Base-by-base conservation (phyloP, 2,113 vertebrate genomes). In the Eurypyga helias region DNA sequence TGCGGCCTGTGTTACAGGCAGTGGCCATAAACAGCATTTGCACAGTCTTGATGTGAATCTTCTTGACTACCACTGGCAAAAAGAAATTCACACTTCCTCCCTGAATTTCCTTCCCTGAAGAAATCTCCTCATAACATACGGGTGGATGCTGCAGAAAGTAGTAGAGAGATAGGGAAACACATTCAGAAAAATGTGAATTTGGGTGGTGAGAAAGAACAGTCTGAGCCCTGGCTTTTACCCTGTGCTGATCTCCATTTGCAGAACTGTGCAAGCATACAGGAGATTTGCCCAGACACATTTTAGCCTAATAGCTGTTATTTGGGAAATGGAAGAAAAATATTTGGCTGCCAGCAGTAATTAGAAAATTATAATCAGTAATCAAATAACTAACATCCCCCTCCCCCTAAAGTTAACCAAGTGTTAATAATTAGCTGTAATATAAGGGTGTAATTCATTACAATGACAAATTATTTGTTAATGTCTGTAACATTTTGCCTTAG, bases 321-420 rank as follows among this genome's bases (percentile, higher is more conserved):
- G 34, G 41, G 43, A 95, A 92, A 83, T 58, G 49, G 76, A 95
- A 95, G 81, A 92, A 93, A 94, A 95, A 70, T 94, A 89, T 89
- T 94, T 97, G 83, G 24, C 89, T 94, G 31, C 49, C 15, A 16
- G 75, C 20, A 79, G 25, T 79, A 94, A 95, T 85, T 94, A 94
- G 77, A 92, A 97, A 95, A 96, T 94, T 76, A 72, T 62, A 85
- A 96, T 93, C 86, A 87, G 77, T 83, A 94, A 96, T 92, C 91
- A 87, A 91, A 91, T 83, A 93, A 75, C 79, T 88, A 51, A 33
- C 41, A 89, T 33, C 29, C 43, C 43, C 26, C 67, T 61, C 9
- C 65, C 43, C 83, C 16, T 7, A 65, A 65, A 95, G 82, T 96
- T 83, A 93, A 95, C 49, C 89, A 97, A 85, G 81, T 83, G 60